Base-by-base conservation (phyloP, 2,113 vertebrate genomes). In the Corythornis madagascariensis region DNA sequence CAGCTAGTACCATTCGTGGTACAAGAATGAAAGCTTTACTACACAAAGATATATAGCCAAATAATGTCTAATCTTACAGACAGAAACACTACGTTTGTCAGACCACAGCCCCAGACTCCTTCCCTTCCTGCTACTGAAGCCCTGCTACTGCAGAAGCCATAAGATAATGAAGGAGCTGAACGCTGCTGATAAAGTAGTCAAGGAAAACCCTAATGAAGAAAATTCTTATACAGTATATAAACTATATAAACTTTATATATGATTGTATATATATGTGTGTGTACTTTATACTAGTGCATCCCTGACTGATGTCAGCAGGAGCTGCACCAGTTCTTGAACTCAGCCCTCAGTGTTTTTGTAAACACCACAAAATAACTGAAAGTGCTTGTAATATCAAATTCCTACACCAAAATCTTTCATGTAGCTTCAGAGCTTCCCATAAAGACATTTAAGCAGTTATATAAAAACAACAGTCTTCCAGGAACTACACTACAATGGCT, bases 381-480 rank as follows among this genome's bases (percentile, higher is more conserved):
- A 81, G 20, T 33, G 26, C 42, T 87, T 65, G 80, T 67, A 92
- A 77, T 48, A 82, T 40, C 64, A 77, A 60, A 90, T 93, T 80
- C 40, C 50, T 83, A 38, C 25, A 87, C 21, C 59, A 52, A 89
- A 83, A 61, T 28, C 77, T 86, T 73, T 91, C 50, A 83, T 35
- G 69, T 26, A 90, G 77, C 82, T 56, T 83, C 67, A 67, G 83
- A 83, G 60, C 28, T 81, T 90, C 61, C 67, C 81, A 92, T 77
- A 89, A 90, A 95, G 76, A 65, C 69, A 90, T 67, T 81, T 79
- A 86, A 33, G 55, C 35, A 42, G 57, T 70, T 77, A 93, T 84
- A 83, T 38, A 88, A 61, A 93, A 53, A 88, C 63, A 89, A 93
- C 86, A 71, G 74, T 57, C n/a, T 94, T 94, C 91, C 81, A 74